Percentiles rank a stretch among this genome's conserved stretches.
Evolutionary conservation across 2,888 invertebrate species (phyloP).

Genomic region (Drosophila borborema): DNA sequence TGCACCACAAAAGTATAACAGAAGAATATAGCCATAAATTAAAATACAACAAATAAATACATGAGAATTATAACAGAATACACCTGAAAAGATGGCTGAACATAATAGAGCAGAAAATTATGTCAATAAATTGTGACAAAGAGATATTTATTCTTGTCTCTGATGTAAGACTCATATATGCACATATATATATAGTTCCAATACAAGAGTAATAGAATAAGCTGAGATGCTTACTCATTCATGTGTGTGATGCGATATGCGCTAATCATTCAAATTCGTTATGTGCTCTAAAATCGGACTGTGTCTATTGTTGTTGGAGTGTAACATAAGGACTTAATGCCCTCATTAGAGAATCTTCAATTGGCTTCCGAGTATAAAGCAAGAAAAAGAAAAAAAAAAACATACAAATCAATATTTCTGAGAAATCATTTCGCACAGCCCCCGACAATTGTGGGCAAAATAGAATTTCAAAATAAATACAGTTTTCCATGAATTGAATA

Average conservation of each 20-base stretch:
- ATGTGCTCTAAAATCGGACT: background rate
- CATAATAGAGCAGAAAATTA: too few species aligned
- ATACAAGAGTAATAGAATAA: too few species aligned
- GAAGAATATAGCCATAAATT: background rate
- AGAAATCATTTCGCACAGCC: background rate
- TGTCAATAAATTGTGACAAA: too few species aligned
- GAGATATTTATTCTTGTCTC: too few species aligned
- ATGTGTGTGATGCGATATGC: background rate
- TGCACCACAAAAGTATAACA: background rate
- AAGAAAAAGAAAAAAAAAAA: too few species aligned
- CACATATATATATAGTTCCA: too few species aligned
- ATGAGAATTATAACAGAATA: too few species aligned
- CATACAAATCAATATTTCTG: constrained; percentile 10
- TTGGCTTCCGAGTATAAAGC: background rate
- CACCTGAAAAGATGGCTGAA: too few species aligned
- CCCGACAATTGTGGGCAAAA: background rate
- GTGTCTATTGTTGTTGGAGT: background rate
- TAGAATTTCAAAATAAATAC: constrained; percentile 5
- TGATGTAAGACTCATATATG: too few species aligned
- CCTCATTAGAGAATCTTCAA: constrained; percentile 2
- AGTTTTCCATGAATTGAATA: constrained; percentile 10
- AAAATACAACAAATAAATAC: too few species aligned
- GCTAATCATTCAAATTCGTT: background rate
- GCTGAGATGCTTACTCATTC: too few species aligned
- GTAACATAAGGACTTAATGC: background rate